These are phyloP conservation scores for Ceratina australensis DNA, from an alignment of 1,140 invertebrate genomes.

Conservation along the genomic window DNA sequence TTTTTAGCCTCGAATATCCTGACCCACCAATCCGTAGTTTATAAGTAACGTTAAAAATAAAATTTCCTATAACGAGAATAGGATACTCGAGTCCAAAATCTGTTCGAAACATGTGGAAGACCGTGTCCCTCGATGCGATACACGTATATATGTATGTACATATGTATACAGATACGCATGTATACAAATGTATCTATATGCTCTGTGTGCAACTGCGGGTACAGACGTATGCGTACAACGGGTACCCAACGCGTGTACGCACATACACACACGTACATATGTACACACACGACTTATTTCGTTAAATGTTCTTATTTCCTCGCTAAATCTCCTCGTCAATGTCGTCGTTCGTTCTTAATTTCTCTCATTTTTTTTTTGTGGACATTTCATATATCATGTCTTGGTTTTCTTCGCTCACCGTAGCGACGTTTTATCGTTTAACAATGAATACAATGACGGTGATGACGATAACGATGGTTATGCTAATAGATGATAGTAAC, in stretches of 20 bases:
- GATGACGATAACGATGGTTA: neutral
- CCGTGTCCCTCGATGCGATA: conserved; percentile 34
- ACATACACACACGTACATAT: conserved; percentile 14
- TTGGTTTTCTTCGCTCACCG: neutral
- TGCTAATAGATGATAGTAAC: too few relatives aligned
- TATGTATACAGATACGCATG: conserved; percentile 20
- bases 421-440: neutral
- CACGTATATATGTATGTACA: conserved; percentile 44
- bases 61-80: conserved; percentile 61
- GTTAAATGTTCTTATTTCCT: conserved; percentile 44
- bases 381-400: conserved; percentile 1
- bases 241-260: neutral
- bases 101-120: conserved; percentile 37
- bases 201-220: conserved; percentile 10
- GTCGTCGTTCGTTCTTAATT: conserved; percentile 32
- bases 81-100: conserved; percentile 49
- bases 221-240: neutral
- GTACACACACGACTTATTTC: conserved; percentile 28
- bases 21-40: conserved; percentile 43
- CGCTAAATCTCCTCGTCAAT: conserved; percentile 52
- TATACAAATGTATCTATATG: conserved; percentile 38
- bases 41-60: conserved; percentile 76
- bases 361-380: neutral
- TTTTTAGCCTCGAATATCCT: conserved; percentile 31
- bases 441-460: neutral